A percentile compares a stretch with the other conserved stretches of the same genome.
Conservation (phyloP, 2,888 invertebrate genomes). For the Eupithecia tripunctaria region DNA sequence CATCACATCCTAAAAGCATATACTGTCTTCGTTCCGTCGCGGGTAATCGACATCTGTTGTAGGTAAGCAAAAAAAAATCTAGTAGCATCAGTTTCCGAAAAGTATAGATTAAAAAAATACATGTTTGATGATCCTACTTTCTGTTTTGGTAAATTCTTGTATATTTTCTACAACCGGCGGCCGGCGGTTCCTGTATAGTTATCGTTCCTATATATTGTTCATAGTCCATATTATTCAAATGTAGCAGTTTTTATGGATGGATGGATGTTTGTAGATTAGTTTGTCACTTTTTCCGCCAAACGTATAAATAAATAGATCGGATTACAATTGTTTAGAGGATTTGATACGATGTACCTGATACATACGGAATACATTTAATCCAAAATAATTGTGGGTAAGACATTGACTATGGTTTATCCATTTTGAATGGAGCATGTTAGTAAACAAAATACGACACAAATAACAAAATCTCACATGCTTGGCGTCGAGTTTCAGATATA, state of each 20-base stretch:
- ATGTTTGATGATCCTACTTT: no score
- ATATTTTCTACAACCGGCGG: background rate
- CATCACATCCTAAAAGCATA: no score
- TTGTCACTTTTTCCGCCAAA: background rate
- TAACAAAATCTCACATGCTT: no score
- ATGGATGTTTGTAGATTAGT: background rate
- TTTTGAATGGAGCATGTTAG: no score
- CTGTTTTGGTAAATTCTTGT: background rate
- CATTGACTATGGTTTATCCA: no score
- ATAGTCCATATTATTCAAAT: background rate
- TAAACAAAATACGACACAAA: no score
- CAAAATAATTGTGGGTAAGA: no score
- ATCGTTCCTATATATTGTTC: background rate
- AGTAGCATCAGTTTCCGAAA: background rate
- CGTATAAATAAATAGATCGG: background rate
- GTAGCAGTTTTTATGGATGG: background rate
- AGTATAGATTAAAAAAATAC: background rate
- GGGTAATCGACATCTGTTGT: no score
- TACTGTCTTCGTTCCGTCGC: no score
- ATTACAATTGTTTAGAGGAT: background rate
- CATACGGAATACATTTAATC: no score
- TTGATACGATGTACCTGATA: background rate
- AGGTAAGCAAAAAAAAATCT: background rate
- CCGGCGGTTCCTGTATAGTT: background rate
- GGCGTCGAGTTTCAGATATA: no score